Conservation (phyloP, 2,797 vertebrate genomes). For the Squalus acanthias region DNA sequence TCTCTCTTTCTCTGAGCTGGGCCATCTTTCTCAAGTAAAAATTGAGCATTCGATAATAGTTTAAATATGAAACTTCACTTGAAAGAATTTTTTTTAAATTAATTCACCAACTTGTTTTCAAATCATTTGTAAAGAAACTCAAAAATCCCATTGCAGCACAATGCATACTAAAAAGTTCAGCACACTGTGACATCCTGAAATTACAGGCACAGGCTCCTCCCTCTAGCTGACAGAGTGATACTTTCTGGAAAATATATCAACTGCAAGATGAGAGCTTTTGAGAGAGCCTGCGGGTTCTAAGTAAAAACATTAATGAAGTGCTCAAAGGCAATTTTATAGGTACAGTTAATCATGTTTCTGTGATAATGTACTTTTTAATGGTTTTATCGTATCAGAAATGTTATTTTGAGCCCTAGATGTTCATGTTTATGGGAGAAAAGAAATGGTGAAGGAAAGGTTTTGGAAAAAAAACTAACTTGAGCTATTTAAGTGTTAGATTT, state of each 20-base stretch:
- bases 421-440: neutral
- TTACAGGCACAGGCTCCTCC: neutral
- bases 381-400: neutral
- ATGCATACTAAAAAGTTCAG: neutral
- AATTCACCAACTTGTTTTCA: neutral
- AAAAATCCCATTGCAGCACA: neutral
- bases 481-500: neutral
- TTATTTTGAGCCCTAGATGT: neutral
- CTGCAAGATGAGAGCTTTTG: neutral
- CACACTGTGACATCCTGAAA: neutral
- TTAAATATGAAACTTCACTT: neutral
- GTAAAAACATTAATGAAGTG: neutral
- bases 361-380: neutral
- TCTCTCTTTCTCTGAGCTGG: neutral
- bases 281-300: neutral
- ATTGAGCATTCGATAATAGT: neutral
- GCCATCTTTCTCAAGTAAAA: neutral
- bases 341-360: neutral
- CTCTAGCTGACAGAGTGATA: neutral
- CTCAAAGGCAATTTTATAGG: neutral
- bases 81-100: neutral
- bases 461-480: neutral
- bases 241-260: neutral
- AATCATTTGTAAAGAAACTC: neutral
- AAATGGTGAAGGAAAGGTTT: neutral